Evolutionary conservation across 2,888 invertebrate species (phyloP).

Genomic region (Anticlea derivata): DNA sequence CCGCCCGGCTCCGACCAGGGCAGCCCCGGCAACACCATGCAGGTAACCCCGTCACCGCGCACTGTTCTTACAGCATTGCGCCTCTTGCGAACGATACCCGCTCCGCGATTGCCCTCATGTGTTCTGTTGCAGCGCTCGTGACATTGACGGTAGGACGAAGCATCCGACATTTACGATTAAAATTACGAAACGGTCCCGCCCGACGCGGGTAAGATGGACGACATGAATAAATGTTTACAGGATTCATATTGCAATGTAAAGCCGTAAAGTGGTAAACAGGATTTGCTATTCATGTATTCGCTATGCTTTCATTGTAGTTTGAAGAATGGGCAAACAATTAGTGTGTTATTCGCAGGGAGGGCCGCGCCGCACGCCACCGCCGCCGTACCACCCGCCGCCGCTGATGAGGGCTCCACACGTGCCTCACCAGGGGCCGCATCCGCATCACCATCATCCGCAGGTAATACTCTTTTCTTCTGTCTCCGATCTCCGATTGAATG

Average conservation of each 20-base stretch:
- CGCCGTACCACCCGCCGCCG: slow-evolving; percentile 88
- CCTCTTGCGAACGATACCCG: slow-evolving; percentile 62
- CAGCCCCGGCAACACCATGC: slow-evolving; percentile 89
- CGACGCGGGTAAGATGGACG: slow-evolving; percentile 39
- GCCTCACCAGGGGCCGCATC: slow-evolving; percentile 54
- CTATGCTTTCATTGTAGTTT: slow-evolving; percentile 13
- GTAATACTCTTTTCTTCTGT: slow-evolving; percentile 35
- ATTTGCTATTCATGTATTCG: slow-evolving; percentile 23
- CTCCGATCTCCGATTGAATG: background rate
- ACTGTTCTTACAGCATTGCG: slow-evolving; percentile 12
- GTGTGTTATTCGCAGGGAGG: slow-evolving; percentile 76
- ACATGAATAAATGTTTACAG: slow-evolving; percentile 41
- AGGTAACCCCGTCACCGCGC: slow-evolving; percentile 57
- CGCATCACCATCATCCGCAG: slow-evolving; percentile 61
- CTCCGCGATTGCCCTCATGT: slow-evolving; percentile 56
- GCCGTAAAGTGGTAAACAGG: slow-evolving; percentile 19
- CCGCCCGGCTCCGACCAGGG: slow-evolving; percentile 95
- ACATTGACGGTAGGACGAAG: slow-evolving; percentile 32
- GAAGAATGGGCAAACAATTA: slow-evolving; percentile 39
- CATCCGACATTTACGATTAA: slow-evolving; percentile 37
- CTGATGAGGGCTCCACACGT: slow-evolving; percentile 63
- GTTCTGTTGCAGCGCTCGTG: slow-evolving; percentile 42
- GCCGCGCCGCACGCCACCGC: slow-evolving; percentile 89
- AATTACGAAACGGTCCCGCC: slow-evolving; percentile 39
- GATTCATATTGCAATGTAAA: slow-evolving; percentile 28